Percentiles rank a stretch among this genome's conserved stretches.
Conservation (phyloP, 53 echinoderm and acorn worm genomes). For the Echinarachnius parma region DNA sequence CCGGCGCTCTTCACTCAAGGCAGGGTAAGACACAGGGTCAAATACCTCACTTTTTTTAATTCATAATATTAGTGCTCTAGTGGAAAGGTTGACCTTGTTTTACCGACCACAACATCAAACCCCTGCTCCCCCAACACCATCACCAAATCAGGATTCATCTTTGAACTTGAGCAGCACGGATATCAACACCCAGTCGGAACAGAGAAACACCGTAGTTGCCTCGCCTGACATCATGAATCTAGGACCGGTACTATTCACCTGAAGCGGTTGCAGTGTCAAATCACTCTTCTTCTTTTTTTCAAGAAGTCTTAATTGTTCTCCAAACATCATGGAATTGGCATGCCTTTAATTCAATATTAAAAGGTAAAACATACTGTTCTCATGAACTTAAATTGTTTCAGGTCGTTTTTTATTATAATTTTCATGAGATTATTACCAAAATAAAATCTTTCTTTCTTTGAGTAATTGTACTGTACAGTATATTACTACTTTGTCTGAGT, state of each 20-base stretch:
- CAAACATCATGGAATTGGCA: too few species aligned
- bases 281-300: too few species aligned
- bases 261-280: slow-evolving; percentile 14
- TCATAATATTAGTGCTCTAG: too few species aligned
- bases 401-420: too few species aligned
- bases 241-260: slow-evolving; percentile 89
- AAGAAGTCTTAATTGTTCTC: too few species aligned
- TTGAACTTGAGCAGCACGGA: slow-evolving; percentile 34
- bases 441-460: too few species aligned
- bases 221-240: slow-evolving; percentile 89
- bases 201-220: slow-evolving; percentile 69
- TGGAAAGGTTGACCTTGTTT: too few species aligned
- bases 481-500: not conserved
- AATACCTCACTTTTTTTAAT: too few species aligned
- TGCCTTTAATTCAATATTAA: too few species aligned
- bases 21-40: slow-evolving; percentile 49
- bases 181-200: slow-evolving; percentile 62
- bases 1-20: slow-evolving; percentile 85
- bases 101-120: slow-evolving; percentile 97
- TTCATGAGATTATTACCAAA: not conserved
- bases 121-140: slow-evolving; percentile 91
- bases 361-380: too few species aligned
- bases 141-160: too few species aligned
- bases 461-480: not conserved
- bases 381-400: too few species aligned